phyloP scores from a whole-genome alignment of 2,113 vertebrate genomes.

The Peromyscus leucopus region DNA sequence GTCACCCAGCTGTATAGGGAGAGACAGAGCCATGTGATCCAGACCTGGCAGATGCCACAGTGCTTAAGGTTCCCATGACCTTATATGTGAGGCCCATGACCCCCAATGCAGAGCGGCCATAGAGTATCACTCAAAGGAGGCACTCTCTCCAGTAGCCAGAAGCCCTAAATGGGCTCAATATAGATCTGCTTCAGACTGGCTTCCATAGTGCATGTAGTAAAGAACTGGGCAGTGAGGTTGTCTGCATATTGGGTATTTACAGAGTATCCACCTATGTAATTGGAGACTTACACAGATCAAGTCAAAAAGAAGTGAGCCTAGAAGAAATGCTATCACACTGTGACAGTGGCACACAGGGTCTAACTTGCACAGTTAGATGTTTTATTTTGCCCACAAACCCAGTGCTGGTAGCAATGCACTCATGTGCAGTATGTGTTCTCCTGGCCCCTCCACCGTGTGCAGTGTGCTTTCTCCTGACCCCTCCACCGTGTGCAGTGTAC shows the following conservation, averaged over 20 bases:
- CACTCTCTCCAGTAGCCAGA: neutral
- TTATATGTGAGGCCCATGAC: neutral
- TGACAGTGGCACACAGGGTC: neutral
- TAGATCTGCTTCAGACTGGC: neutral
- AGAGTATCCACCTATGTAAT: neutral
- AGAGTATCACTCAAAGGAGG: neutral
- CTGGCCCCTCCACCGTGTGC: no score
- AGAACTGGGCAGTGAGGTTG: neutral
- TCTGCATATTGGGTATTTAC: neutral
- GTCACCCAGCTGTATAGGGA: neutral
- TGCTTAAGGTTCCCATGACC: neutral
- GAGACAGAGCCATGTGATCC: neutral
- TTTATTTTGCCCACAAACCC: neutral
- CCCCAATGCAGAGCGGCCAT: neutral
- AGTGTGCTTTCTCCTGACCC: no score
- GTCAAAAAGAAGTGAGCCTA: neutral
- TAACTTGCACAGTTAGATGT: neutral
- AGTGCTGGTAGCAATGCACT: neutral
- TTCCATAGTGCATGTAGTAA: neutral
- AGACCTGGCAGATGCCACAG: neutral
- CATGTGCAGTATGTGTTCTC: rapidly evolving
- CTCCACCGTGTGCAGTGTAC: no score
- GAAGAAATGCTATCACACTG: neutral
- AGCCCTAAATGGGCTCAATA: neutral
- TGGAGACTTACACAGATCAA: neutral